phyloP scores from a whole-genome alignment of 2,113 vertebrate genomes.

The Mugil cephalus region DNA sequence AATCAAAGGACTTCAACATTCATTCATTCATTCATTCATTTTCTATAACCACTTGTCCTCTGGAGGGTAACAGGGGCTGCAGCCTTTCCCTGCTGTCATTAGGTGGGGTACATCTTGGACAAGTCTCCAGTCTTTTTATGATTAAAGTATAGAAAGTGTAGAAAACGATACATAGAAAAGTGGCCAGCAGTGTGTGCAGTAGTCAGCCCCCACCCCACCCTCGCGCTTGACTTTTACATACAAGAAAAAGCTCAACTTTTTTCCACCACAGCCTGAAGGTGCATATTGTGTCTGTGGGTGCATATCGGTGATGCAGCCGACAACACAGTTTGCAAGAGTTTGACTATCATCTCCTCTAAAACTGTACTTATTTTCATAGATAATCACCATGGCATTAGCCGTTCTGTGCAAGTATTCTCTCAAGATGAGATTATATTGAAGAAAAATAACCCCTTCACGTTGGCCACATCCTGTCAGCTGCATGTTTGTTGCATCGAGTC shows the following conservation, averaged over 20 bases:
- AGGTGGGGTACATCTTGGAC: no score
- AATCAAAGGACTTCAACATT: no score
- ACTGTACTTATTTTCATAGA: conserved; percentile 44
- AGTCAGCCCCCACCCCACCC: background rate
- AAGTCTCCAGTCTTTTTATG: no score
- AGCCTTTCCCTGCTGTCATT: no score
- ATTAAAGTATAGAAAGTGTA: no score
- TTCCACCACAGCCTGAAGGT: conserved; percentile 9
- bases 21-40: no score
- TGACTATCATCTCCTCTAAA: conserved; percentile 28
- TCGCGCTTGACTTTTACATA: background rate
- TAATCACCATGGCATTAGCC: conserved; percentile 31
- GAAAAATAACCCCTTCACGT: background rate
- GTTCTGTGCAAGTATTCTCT: conserved; percentile 1
- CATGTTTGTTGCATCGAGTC: conserved; percentile 20
- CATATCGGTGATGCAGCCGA: conserved; percentile 14
- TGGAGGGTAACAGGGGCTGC: no score
- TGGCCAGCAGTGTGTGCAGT: no score
- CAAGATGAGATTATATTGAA: background rate
- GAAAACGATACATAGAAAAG: no score
- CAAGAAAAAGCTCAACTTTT: conserved; percentile 2
- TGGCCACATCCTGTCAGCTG: conserved; percentile 55
- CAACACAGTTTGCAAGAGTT: conserved; percentile 25
- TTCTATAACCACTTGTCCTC: no score
- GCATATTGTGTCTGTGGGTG: background rate